A percentile compares a stretch with the other conserved stretches of the same genome.
Conservation (phyloP, 2,113 vertebrate species). For the Sinocyclocheilus rhinocerous region DNA sequence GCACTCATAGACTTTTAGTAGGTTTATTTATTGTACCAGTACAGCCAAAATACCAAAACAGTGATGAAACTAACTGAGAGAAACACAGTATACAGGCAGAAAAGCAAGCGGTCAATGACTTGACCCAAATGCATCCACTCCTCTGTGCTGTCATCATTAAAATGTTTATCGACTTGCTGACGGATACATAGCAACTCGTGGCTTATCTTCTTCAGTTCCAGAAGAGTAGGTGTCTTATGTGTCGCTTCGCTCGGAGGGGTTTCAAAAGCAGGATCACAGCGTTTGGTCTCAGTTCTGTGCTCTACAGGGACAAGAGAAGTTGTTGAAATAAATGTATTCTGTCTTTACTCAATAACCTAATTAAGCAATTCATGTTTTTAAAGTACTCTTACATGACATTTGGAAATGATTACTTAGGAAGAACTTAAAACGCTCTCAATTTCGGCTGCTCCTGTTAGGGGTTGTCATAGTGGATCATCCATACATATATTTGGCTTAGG, state of each 20-base stretch:
- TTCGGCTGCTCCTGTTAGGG: no score
- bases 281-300: neutral
- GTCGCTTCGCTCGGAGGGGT: neutral
- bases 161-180: slow-evolving; percentile 11
- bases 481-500: no score
- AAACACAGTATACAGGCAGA: neutral
- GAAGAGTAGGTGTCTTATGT: neutral
- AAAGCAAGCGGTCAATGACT: slow-evolving; percentile 22
- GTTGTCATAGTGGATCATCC: no score
- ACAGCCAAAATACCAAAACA: neutral
- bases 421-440: no score
- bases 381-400: no score
- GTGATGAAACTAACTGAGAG: slow-evolving; percentile 6
- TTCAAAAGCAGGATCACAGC: neutral
- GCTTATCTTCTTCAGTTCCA: slow-evolving; percentile 13
- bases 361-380: no score
- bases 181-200: neutral
- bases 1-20: no score
- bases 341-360: no score
- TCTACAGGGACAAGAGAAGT: neutral
- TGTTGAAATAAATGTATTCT: neutral
- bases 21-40: neutral
- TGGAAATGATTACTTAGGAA: no score
- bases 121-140: slow-evolving; percentile 11
- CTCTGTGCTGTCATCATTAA: neutral